Percentiles rank a stretch among this genome's conserved stretches.
phyloP scores from a whole-genome alignment of 2,888 invertebrate genomes.

The Brachypterus glaber region DNA sequence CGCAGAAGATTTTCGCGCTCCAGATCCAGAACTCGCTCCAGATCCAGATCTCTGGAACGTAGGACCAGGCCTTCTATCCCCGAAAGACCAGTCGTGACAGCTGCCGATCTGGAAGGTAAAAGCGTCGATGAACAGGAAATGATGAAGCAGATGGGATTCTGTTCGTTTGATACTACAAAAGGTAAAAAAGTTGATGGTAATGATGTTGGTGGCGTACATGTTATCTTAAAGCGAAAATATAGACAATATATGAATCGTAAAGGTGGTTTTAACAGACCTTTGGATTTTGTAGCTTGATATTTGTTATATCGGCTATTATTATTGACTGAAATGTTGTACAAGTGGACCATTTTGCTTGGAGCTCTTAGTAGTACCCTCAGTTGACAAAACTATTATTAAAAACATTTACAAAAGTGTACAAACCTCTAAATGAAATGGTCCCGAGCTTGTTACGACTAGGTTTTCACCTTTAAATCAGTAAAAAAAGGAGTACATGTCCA shows the following conservation, averaged over 20 bases:
- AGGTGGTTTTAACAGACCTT: conserved; percentile 96
- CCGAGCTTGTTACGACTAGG: no score
- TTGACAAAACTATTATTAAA: no score
- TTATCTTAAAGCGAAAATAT: conserved; percentile 91
- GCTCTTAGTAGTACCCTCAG: no score
- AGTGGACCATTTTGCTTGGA: no score
- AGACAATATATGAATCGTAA: conserved; percentile 99
- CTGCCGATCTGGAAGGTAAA: conserved; percentile 84
- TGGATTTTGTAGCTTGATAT: conserved; percentile 84
- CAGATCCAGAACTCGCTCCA: conserved; percentile 31
- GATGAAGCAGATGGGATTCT: conserved; percentile 95
- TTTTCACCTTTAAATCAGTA: no score
- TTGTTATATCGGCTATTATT: no score
- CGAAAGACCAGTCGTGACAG: conserved; percentile 60
- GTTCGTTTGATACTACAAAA: conserved; percentile 92
- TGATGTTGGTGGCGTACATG: conserved; percentile 89
- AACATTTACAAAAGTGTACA: no score
- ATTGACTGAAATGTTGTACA: no score
- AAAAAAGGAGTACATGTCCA: no score
- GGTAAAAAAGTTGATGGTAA: conserved; percentile 93
- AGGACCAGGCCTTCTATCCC: conserved; percentile 25
- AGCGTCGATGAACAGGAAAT: conserved; percentile 87
- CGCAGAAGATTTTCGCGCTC: conserved; percentile 37
- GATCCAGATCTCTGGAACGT: conserved; percentile 33
- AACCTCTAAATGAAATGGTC: no score